phyloP scores from a whole-genome alignment of 1,140 invertebrate genomes.

The Laupala kohalensis region DNA sequence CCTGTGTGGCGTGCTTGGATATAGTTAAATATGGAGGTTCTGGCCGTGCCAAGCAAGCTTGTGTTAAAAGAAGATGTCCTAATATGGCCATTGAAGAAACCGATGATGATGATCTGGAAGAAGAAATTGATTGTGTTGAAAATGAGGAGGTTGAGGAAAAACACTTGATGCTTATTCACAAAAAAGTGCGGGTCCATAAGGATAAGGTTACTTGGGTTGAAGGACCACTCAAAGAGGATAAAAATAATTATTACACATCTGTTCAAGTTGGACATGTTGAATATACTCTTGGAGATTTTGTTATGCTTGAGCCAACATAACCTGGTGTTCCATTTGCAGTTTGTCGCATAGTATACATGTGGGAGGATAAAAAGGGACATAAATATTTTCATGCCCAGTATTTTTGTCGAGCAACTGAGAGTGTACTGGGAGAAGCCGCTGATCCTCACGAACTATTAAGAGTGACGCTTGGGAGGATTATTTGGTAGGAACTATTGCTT shows the following conservation, averaged over 20 bases:
- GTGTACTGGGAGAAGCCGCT: conserved; percentile 67
- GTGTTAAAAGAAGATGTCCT: conserved; percentile 52
- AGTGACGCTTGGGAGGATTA: conserved; percentile 60
- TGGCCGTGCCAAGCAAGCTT: conserved; percentile 60
- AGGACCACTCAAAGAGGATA: too few relatives aligned
- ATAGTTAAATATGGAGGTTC: conserved; percentile 63
- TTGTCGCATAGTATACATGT: conserved; percentile 57
- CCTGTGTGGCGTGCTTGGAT: conserved; percentile 49
- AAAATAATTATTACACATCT: conserved; percentile 7
- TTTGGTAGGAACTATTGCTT: conserved; percentile 40
- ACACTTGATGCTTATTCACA: neutral
- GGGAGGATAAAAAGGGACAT: conserved; percentile 41
- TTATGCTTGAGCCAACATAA: conserved; percentile 57
- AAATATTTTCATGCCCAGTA: conserved; percentile 53
- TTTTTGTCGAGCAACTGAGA: conserved; percentile 55
- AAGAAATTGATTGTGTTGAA: conserved; percentile 35
- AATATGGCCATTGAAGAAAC: conserved; percentile 57
- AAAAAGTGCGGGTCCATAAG: conserved; percentile 16
- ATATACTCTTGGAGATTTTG: conserved; percentile 41
- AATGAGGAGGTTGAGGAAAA: conserved; percentile 24
- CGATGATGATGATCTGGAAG: conserved; percentile 47
- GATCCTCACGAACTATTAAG: conserved; percentile 66
- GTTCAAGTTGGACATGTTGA: conserved; percentile 36
- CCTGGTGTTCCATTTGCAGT: conserved; percentile 49
- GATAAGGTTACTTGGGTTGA: conserved; percentile 44